These are phyloP conservation scores for Eptesicus fuscus DNA, from an alignment of 2,113 vertebrate species.

Conservation along the genomic window DNA sequence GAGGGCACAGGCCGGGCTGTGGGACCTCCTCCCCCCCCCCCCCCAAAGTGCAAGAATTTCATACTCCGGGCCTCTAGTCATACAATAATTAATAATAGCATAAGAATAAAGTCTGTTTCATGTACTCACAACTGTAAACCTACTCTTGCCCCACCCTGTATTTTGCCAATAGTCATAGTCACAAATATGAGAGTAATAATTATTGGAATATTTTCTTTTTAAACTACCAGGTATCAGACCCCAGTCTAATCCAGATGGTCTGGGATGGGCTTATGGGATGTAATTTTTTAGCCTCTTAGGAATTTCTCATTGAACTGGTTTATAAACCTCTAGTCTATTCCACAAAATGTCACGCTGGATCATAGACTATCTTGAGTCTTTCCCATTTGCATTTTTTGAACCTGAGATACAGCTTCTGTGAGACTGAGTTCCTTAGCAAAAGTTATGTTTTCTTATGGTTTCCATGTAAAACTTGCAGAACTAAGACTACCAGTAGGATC, in stretches of 20 bases:
- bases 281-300: background rate
- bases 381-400: background rate
- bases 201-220: background rate
- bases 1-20: too few relatives aligned
- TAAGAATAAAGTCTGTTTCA: background rate
- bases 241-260: background rate
- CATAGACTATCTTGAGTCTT: background rate
- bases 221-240: background rate
- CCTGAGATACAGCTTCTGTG: background rate
- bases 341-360: background rate
- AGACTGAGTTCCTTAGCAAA: background rate
- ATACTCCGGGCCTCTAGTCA: background rate
- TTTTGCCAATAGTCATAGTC: background rate
- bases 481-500: background rate
- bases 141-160: background rate
- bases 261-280: background rate
- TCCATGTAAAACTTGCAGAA: background rate
- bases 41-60: too few relatives aligned
- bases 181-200: background rate
- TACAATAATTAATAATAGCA: background rate
- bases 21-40: too few relatives aligned
- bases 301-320: background rate
- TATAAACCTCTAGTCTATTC: background rate
- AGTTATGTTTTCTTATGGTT: background rate
- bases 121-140: background rate